These are phyloP conservation scores for Globicephala melas DNA, from an alignment of 2,113 vertebrate genomes.

Conservation along the genomic window DNA sequence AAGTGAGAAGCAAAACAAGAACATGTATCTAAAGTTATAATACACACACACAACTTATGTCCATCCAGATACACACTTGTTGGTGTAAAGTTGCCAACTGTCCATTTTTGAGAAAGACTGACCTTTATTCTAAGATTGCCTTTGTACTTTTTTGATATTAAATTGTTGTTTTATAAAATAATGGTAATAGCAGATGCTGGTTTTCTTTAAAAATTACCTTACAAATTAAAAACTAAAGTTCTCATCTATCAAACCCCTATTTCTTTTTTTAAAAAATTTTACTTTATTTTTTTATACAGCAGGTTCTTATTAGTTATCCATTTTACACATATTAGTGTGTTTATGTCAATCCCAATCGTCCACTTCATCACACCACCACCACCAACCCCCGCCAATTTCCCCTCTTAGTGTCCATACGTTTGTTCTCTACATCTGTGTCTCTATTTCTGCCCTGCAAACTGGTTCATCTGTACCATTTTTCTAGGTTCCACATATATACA, in stretches of 20 bases:
- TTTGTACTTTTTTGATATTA: neutral
- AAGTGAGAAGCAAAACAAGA: neutral
- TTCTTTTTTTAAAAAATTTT: neutral
- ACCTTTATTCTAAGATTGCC: neutral
- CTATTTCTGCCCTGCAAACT: too few species aligned
- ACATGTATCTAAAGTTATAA: neutral
- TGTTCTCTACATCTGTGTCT: too few species aligned
- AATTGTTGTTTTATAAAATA: neutral
- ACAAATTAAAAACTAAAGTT: neutral
- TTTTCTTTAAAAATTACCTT: constrained; percentile 25
- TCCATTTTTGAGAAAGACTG: neutral
- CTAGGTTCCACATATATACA: too few species aligned
- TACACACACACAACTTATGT: neutral
- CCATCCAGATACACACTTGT: neutral
- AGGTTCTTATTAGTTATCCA: too few species aligned
- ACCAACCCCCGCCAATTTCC: too few species aligned
- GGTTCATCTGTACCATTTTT: too few species aligned
- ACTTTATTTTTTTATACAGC: too few species aligned
- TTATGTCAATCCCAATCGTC: too few species aligned
- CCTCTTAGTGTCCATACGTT: too few species aligned
- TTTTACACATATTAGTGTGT: too few species aligned
- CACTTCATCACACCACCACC: too few species aligned
- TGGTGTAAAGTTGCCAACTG: neutral
- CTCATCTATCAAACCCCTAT: neutral
- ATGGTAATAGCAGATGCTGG: neutral